Evolutionary conservation across 1,140 invertebrate genomes (phyloP).

Genomic region (Bombus ignitus): DNA sequence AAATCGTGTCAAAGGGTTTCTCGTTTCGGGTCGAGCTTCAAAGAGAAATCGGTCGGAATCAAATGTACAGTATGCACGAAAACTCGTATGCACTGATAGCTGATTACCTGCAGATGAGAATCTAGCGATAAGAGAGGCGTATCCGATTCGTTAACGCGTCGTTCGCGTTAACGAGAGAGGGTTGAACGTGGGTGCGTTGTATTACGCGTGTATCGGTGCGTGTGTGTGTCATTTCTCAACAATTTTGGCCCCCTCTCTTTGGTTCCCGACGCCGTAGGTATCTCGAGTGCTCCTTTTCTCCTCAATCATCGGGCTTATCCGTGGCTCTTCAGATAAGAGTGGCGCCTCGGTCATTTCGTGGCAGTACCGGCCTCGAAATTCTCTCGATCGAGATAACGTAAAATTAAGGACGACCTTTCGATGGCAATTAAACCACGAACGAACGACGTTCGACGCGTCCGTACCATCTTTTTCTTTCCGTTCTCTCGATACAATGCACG

Average conservation of each 20-base stretch:
- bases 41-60: background rate
- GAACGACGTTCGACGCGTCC: conserved; percentile 12
- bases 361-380: conserved; percentile 58
- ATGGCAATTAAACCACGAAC: conserved; percentile 66
- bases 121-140: background rate
- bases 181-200: background rate
- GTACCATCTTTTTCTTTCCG: background rate
- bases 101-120: background rate
- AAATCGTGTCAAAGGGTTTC: conserved; percentile 22
- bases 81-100: background rate
- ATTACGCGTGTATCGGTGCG: background rate
- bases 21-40: background rate
- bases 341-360: conserved; percentile 76
- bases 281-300: conserved; percentile 69
- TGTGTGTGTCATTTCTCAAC: conserved; percentile 51
- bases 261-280: conserved; percentile 42
- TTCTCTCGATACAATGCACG: conserved; percentile 25
- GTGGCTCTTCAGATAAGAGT: conserved; percentile 72
- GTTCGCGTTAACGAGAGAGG: background rate
- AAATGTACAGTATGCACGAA: background rate
- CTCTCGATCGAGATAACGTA: conserved; percentile 61
- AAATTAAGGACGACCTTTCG: conserved; percentile 71
- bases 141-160: background rate
- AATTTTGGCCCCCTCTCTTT: conserved; percentile 29
- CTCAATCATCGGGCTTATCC: conserved; percentile 76